phyloP scores from a whole-genome alignment of 2,888 invertebrate genomes.

The Acanthosepion pharaonis region DNA sequence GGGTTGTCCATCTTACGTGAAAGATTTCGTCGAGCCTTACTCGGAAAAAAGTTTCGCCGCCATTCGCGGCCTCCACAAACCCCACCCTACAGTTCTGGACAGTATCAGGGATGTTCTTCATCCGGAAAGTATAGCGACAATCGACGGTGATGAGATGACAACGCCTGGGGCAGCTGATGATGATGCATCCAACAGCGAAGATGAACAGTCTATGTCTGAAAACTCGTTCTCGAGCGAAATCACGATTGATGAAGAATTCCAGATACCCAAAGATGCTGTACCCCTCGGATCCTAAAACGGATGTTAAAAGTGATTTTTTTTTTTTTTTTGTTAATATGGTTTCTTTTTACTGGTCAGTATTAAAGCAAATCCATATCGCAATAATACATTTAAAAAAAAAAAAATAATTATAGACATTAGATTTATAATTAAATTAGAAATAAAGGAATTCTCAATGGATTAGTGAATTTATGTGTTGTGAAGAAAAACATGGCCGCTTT shows the following conservation, averaged over 20 bases:
- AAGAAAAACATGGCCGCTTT: too few relatives aligned
- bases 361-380: not conserved
- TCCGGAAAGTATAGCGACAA: not conserved
- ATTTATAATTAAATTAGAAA: not conserved
- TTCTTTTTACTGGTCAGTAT: not conserved
- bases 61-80: slow-evolving; percentile 58
- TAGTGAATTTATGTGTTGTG: too few relatives aligned
- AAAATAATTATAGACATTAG: not conserved
- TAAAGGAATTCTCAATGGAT: too few relatives aligned
- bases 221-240: slow-evolving; percentile 50
- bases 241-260: slow-evolving; percentile 58
- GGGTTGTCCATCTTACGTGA: slow-evolving; percentile 68
- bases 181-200: slow-evolving; percentile 1
- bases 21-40: slow-evolving; percentile 61
- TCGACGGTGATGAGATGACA: slow-evolving; percentile 50
- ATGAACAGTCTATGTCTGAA: slow-evolving; percentile 52
- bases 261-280: slow-evolving; percentile 56
- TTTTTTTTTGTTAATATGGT: not conserved
- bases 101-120: slow-evolving; percentile 49
- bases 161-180: slow-evolving; percentile 49
- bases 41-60: slow-evolving; percentile 10
- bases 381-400: too few relatives aligned
- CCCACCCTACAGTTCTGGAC: slow-evolving; percentile 71
- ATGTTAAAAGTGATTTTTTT: not conserved
- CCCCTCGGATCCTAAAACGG: slow-evolving; percentile 45